phyloP scores from a whole-genome alignment of 2,113 vertebrate species.

The Prunella himalayana region DNA sequence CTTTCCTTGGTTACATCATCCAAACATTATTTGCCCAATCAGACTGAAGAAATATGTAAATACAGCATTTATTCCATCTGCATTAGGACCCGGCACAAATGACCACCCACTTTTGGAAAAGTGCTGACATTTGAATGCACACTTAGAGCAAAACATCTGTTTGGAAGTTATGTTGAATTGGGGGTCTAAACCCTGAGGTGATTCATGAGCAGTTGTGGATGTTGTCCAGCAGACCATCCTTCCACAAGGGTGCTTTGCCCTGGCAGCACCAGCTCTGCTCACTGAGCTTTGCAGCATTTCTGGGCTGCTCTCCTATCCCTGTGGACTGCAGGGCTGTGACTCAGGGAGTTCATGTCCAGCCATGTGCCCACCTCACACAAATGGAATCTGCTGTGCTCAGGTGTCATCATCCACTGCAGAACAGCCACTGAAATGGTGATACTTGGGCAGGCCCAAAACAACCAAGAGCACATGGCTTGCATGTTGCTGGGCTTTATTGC shows the following conservation, averaged over 20 bases:
- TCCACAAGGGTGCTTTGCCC: fast-evolving
- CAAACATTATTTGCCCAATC: not conserved
- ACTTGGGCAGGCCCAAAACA: fast-evolving
- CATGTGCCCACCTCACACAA: not conserved
- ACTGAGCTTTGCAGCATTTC: not conserved
- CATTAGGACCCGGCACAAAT: not conserved
- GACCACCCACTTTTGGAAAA: not conserved
- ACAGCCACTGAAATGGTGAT: not conserved
- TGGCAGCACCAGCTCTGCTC: not conserved
- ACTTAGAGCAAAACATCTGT: not conserved
- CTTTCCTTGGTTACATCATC: not conserved
- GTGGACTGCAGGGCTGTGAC: not conserved
- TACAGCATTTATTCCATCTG: not conserved
- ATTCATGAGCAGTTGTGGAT: not conserved
- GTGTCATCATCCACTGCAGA: not conserved
- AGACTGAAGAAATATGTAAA: not conserved
- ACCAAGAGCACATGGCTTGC: not conserved
- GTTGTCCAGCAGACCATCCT: not conserved
- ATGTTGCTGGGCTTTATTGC: not conserved
- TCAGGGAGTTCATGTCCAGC: not conserved
- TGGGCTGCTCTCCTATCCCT: not conserved
- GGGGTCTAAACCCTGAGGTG: not conserved
- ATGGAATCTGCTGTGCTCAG: not conserved
- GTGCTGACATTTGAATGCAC: not conserved
- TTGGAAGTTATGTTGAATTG: not conserved